Evolutionary conservation across 2,888 invertebrate species (phyloP).

Genomic region (Hanleya hanleyi): DNA sequence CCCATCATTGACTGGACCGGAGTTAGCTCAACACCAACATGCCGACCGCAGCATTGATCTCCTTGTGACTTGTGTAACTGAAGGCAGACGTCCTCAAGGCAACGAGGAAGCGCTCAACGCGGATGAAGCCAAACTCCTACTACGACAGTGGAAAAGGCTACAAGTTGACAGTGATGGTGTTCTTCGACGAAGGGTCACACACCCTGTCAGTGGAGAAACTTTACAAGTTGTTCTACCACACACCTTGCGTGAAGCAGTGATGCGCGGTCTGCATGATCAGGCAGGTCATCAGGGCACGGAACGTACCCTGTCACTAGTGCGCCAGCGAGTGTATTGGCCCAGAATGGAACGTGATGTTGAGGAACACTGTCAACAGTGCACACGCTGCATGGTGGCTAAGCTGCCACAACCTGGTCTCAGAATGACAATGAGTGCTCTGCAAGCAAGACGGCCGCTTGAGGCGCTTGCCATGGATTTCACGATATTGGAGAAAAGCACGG

Average conservation of each 20-base stretch:
- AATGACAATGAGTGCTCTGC: neutral
- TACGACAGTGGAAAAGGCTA: constrained; percentile 6
- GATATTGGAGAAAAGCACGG: neutral
- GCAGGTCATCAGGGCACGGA: constrained; percentile 15
- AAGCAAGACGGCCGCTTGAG: constrained; percentile 5
- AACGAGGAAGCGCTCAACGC: neutral
- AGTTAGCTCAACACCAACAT: neutral
- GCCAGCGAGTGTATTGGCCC: constrained; percentile 6
- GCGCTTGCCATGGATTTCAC: neutral
- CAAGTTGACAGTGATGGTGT: neutral
- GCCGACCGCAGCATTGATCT: neutral
- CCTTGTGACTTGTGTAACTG: neutral
- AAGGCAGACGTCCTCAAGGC: neutral
- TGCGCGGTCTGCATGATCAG: neutral
- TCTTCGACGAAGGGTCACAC: neutral
- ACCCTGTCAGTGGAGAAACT: neutral
- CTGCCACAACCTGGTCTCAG: neutral
- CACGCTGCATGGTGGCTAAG: constrained; percentile 9
- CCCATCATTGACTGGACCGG: neutral
- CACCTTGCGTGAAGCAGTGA: neutral
- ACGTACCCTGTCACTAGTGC: neutral
- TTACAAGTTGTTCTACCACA: neutral
- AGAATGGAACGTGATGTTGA: neutral
- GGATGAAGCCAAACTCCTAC: neutral
- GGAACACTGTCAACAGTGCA: neutral